Percentiles rank a stretch among this genome's conserved stretches.
phyloP scores from a whole-genome alignment of 1,140 invertebrate species.

The Bombus ignitus region DNA sequence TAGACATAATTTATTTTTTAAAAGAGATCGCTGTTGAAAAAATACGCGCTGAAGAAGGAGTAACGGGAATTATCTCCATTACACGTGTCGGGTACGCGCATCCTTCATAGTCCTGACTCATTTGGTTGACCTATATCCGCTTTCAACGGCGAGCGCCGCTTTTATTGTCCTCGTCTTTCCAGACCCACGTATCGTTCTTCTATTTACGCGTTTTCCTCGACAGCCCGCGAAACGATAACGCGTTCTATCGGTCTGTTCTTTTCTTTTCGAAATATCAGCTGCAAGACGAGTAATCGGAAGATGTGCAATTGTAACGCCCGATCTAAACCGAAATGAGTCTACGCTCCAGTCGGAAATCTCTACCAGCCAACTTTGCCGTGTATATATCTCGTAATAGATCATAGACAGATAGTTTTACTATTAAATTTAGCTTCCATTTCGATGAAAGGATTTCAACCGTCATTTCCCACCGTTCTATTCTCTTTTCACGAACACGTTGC shows the following conservation, averaged over 20 bases:
- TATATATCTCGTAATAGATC: too few species aligned
- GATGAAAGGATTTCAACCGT: neutral
- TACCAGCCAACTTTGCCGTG: too few species aligned
- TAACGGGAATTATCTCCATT: neutral
- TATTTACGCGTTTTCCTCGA: constrained; percentile 8
- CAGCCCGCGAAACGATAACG: neutral
- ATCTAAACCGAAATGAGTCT: too few species aligned
- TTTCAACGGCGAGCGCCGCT: neutral
- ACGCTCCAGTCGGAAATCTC: too few species aligned
- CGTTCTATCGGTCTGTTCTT: neutral
- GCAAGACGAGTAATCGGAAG: neutral
- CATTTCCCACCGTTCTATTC: neutral
- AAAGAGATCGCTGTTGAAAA: neutral
- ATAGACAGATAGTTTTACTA: too few species aligned
- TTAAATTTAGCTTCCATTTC: neutral
- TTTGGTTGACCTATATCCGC: constrained; percentile 44
- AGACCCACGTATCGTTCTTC: neutral
- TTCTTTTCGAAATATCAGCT: neutral
- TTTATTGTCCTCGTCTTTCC: constrained; percentile 26
- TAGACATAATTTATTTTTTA: neutral
- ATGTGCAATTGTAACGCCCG: too few species aligned
- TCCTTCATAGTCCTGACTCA: constrained; percentile 35
- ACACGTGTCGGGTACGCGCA: neutral
- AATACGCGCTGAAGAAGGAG: neutral
- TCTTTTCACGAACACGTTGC: neutral